Conservation (phyloP, 2,113 vertebrate species). For the Pogonocichla stellata region DNA sequence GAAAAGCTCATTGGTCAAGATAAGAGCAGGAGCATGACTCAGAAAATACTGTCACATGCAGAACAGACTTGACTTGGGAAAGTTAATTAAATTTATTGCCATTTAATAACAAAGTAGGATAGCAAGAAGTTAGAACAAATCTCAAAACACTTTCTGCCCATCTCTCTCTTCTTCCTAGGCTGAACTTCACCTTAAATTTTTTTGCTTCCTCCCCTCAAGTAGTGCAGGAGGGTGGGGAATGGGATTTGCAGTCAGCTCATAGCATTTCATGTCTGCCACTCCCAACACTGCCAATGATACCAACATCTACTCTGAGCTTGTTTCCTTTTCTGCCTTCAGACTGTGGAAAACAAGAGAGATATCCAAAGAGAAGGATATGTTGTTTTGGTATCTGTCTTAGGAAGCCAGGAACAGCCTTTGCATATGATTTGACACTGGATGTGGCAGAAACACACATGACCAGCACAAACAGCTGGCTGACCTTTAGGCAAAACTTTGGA, state of each 20-base stretch:
- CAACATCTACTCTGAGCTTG: neutral
- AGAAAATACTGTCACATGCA: neutral
- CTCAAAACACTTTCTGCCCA: neutral
- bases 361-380: neutral
- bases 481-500: neutral
- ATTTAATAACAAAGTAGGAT: neutral
- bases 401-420: neutral
- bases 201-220: neutral
- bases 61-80: neutral
- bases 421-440: neutral
- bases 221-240: accelerated
- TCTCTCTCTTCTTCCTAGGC: neutral
- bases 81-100: neutral
- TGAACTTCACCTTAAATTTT: neutral
- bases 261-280: neutral
- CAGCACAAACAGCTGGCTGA: neutral
- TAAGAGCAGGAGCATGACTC: neutral
- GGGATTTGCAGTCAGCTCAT: no score
- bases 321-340: neutral
- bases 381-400: neutral
- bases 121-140: neutral
- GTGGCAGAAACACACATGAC: neutral
- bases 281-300: neutral
- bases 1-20: neutral
- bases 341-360: neutral